Conservation (phyloP, 2,888 invertebrate genomes). For the Eurytoma adleriae region DNA sequence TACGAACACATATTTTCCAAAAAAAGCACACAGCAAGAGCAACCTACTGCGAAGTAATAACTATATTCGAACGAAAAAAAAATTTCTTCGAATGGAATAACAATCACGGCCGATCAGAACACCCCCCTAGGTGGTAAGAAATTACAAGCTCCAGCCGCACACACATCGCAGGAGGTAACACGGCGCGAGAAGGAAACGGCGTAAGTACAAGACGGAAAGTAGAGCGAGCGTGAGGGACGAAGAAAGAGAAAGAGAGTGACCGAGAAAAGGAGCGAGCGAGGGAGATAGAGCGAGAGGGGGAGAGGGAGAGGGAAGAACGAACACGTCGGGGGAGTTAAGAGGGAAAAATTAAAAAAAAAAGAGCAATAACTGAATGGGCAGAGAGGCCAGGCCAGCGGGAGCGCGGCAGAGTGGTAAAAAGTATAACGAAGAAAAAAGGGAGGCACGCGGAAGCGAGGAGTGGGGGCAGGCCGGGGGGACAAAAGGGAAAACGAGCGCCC, state of each 20-base stretch:
- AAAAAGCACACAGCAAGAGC: no score
- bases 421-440: conserved; percentile 14
- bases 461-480: neutral
- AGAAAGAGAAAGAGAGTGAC: neutral
- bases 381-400: neutral
- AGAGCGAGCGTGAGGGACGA: neutral
- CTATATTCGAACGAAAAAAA: neutral
- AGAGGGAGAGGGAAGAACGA: no score
- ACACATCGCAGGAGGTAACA: neutral
- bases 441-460: conserved; percentile 9
- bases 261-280: neutral
- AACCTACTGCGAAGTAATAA: no score
- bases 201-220: conserved; percentile 3
- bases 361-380: conserved; percentile 34
- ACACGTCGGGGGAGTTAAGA: neutral
- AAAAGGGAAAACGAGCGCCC: conserved; percentile 29
- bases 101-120: no score
- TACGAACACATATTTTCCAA: no score
- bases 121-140: neutral
- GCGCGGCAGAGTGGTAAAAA: conserved; percentile 4
- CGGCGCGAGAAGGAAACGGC: neutral
- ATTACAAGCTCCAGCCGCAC: neutral
- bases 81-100: no score
- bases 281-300: neutral
- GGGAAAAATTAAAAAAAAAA: conserved; percentile 27